Conservation (phyloP, 2,888 invertebrate species). For the Campoletis raptor region DNA sequence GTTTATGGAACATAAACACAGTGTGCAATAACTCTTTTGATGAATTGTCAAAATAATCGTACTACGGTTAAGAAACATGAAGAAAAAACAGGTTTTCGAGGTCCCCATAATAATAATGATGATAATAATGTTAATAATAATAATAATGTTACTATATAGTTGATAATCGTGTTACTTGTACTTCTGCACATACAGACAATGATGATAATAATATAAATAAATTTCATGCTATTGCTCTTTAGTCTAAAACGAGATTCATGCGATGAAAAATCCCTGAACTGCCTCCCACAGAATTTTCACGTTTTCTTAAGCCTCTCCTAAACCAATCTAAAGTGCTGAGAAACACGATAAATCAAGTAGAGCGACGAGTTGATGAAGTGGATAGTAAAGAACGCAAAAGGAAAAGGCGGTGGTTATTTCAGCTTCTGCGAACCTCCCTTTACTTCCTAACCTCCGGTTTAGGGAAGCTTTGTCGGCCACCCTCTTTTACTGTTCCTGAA, state of each 20-base stretch:
- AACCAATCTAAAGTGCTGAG: conserved; percentile 32
- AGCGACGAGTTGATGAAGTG: conserved; percentile 62
- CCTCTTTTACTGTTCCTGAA: conserved; percentile 34
- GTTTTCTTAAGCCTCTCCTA: conserved; percentile 12
- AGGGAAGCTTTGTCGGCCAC: not conserved
- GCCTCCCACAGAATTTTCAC: not conserved
- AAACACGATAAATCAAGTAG: conserved; percentile 62
- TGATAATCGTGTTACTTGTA: not conserved
- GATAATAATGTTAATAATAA: not conserved
- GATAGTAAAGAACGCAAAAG: conserved; percentile 43
- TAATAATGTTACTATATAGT: not conserved
- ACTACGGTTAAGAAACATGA: not conserved
- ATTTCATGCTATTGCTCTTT: not conserved
- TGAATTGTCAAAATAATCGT: not conserved
- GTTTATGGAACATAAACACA: conserved; percentile 6
- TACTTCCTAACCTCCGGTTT: not conserved
- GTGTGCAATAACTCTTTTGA: conserved; percentile 1
- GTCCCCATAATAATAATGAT: not conserved
- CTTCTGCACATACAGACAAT: not conserved
- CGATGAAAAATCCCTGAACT: conserved; percentile 2
- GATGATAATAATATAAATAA: not conserved
- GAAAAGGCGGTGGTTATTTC: conserved; percentile 36
- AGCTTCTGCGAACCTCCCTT: conserved; percentile 12
- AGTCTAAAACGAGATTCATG: not conserved
- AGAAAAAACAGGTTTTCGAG: not conserved